These are phyloP conservation scores for Sarcophaga rosellei DNA, from an alignment of 2,888 invertebrate species.

Conservation along the genomic window DNA sequence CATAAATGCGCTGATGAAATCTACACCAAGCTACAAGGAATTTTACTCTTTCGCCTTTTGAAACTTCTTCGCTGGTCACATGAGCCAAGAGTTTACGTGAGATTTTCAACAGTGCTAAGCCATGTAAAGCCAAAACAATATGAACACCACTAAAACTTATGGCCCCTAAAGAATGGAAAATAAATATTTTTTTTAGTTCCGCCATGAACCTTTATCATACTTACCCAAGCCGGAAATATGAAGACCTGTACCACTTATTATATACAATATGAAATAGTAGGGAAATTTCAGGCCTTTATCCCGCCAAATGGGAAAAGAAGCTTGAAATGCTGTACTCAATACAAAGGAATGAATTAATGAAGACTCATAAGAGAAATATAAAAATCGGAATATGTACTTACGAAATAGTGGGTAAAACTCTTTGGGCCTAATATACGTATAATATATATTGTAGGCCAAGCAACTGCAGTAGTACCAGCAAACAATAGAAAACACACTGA, in stretches of 20 bases:
- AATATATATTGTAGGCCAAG: constrained; percentile 35
- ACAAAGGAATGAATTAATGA: not conserved
- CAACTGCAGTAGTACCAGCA: constrained; percentile 40
- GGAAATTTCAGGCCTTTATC: constrained; percentile 48
- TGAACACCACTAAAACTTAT: constrained; percentile 57
- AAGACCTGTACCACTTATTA: constrained; percentile 35
- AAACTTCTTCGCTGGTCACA: constrained; percentile 47
- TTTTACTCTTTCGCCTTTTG: constrained; percentile 38
- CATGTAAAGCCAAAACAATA: constrained; percentile 54
- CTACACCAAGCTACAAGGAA: constrained; percentile 59
- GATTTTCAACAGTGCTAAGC: constrained; percentile 56
- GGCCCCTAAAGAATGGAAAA: constrained; percentile 33
- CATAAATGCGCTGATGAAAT: constrained; percentile 55
- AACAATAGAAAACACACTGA: constrained; percentile 7
- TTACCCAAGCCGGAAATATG: constrained; percentile 54
- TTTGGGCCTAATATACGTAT: constrained; percentile 24
- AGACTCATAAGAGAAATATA: not conserved
- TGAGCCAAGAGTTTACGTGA: constrained; percentile 46
- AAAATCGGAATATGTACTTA: constrained; percentile 15
- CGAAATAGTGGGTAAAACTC: constrained; percentile 50
- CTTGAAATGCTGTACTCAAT: constrained; percentile 46
- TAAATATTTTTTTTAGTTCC: not conserved
- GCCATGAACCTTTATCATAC: not conserved
- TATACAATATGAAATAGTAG: constrained; percentile 52
- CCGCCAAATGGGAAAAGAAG: constrained; percentile 54